phyloP scores from a whole-genome alignment of 2,888 invertebrate genomes.

The Willowsia nigromaculata region DNA sequence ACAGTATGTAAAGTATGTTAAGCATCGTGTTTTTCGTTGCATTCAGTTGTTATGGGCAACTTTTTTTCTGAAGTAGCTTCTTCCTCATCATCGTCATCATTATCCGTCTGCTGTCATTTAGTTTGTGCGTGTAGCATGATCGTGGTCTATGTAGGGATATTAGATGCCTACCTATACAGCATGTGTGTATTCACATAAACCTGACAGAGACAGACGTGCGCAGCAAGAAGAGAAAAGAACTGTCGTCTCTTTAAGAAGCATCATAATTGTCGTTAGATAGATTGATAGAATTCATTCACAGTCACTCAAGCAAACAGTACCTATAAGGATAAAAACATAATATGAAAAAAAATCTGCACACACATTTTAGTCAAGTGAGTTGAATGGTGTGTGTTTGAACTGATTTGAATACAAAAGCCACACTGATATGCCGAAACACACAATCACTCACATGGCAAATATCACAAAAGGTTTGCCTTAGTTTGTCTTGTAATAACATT shows the following conservation, averaged over 20 bases:
- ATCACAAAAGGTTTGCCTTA: background rate
- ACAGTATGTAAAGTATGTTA: conserved; percentile 18
- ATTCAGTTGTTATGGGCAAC: background rate
- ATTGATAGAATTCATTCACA: conserved; percentile 54
- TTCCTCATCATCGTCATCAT: conserved; percentile 15
- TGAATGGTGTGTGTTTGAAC: conserved; percentile 1
- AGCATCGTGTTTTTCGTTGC: conserved; percentile 12
- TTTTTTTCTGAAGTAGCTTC: conserved; percentile 9
- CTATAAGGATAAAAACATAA: conserved; percentile 6
- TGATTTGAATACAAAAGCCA: conserved; percentile 24
- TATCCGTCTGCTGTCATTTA: background rate
- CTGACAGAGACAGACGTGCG: conserved; percentile 25
- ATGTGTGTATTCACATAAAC: background rate
- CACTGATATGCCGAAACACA: conserved; percentile 9
- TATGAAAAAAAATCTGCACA: background rate
- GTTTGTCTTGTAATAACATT: background rate
- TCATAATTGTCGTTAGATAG: conserved; percentile 31
- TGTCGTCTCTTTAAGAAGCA: conserved; percentile 39
- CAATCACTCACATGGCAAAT: background rate
- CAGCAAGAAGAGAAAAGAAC: conserved; percentile 24
- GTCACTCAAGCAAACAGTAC: background rate
- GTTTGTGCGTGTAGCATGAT: conserved; percentile 41
- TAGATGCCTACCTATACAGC: background rate
- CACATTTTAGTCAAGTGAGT: background rate
- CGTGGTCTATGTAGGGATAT: no score